phyloP scores from a whole-genome alignment of 2,113 vertebrate genomes.

The Plestiodon gilberti region DNA sequence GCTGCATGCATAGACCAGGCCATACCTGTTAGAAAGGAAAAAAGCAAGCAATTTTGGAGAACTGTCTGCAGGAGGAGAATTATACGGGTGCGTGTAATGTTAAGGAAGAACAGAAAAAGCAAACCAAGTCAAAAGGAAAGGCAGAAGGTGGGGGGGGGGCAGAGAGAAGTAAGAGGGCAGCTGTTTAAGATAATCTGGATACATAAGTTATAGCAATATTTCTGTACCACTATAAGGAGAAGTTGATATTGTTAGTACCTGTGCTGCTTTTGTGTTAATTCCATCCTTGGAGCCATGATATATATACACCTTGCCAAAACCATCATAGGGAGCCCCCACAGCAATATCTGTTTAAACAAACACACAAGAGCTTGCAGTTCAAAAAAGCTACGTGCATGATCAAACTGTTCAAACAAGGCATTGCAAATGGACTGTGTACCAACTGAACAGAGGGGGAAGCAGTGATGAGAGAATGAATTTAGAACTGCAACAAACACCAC shows the following conservation, averaged over 20 bases:
- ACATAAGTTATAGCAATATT: neutral
- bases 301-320: conserved; percentile 89
- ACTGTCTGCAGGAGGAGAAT: neutral
- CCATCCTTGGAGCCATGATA: conserved; percentile 89
- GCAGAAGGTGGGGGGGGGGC: neutral
- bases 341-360: conserved; percentile 85
- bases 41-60: neutral
- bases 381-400: neutral
- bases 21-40: neutral
- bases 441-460: neutral
- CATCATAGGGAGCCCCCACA: conserved; percentile 91
- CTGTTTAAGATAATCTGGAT: neutral
- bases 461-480: neutral
- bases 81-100: neutral
- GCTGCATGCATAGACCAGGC: too few relatives aligned
- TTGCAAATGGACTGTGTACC: neutral
- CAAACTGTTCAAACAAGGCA: neutral
- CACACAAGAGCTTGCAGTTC: neutral
- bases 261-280: conserved; percentile 86
- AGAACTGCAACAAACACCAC: neutral
- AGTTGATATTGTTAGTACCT: conserved; percentile 77
- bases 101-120: neutral
- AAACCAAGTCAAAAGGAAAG: neutral
- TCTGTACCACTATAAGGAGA: neutral
- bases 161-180: neutral